Evolutionary conservation across 1,140 invertebrate species (phyloP).

Genomic region (Drosophila kikkawai): DNA sequence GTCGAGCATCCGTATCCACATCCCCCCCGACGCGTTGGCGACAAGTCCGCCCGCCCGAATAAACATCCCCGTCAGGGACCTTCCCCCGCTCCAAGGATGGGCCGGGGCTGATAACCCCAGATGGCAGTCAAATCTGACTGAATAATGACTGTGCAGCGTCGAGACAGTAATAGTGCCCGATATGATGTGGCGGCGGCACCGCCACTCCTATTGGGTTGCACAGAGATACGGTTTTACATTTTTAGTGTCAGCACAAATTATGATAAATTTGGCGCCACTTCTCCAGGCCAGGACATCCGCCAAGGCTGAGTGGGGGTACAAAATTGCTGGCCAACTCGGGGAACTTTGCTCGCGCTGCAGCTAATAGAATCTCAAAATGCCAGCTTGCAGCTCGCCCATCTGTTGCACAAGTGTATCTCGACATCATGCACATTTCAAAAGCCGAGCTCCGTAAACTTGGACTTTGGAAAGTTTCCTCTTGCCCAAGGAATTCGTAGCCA

Average conservation of each 20-base stretch:
- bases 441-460: conserved; percentile 69
- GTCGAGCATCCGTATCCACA: conserved; percentile 49
- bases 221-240: conserved; percentile 66
- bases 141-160: conserved; percentile 67
- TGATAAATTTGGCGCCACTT: conserved; percentile 69
- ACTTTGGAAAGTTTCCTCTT: conserved; percentile 54
- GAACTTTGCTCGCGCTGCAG: conserved; percentile 19
- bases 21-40: conserved; percentile 65
- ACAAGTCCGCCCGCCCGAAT: conserved; percentile 71
- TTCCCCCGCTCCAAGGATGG: conserved; percentile 21
- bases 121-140: conserved; percentile 65
- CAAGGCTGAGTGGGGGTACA: background rate
- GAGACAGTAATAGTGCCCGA: conserved; percentile 64
- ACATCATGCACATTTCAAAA: conserved; percentile 64
- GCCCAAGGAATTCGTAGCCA: conserved; percentile 46
- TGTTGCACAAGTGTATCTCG: conserved; percentile 65
- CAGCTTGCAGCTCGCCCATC: conserved; percentile 43
- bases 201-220: conserved; percentile 56
- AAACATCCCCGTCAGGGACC: conserved; percentile 50
- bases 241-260: conserved; percentile 72
- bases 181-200: conserved; percentile 13
- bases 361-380: conserved; percentile 76
- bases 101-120: conserved; percentile 42
- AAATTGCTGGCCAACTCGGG: conserved; percentile 17
- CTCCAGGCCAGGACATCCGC: background rate